These are phyloP conservation scores for Monomorium pharaonis DNA, from an alignment of 1,140 invertebrate species.

Conservation along the genomic window DNA sequence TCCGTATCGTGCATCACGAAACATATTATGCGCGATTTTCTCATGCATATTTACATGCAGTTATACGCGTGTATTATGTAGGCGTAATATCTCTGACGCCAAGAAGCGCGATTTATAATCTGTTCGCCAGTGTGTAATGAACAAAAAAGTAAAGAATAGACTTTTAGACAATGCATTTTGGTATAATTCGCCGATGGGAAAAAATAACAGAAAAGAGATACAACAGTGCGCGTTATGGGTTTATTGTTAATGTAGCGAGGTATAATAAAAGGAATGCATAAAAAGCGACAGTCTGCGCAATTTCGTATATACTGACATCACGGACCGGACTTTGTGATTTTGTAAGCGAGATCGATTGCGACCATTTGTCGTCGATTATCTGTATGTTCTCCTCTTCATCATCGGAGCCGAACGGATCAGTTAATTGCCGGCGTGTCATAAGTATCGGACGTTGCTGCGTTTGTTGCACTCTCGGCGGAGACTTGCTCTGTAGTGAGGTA, in stretches of 20 bases:
- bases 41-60: slow-evolving; percentile 59
- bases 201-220: slow-evolving; percentile 10
- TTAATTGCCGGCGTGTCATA: slow-evolving; percentile 94
- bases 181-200: not conserved
- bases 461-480: slow-evolving; percentile 80
- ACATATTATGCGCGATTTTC: slow-evolving; percentile 14
- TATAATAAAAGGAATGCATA: slow-evolving; percentile 44
- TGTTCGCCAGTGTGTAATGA: not conserved
- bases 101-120: slow-evolving; percentile 9
- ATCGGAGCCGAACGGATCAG: slow-evolving; percentile 96
- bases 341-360: slow-evolving; percentile 80
- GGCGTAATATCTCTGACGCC: not conserved
- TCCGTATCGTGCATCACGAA: slow-evolving; percentile 13
- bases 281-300: slow-evolving; percentile 49
- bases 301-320: slow-evolving; percentile 81
- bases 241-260: slow-evolving; percentile 54
- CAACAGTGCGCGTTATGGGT: slow-evolving; percentile 31
- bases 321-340: slow-evolving; percentile 80
- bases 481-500: slow-evolving; percentile 82
- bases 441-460: slow-evolving; percentile 86
- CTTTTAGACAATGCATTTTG: slow-evolving; percentile 7
- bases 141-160: not conserved
- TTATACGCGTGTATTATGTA: slow-evolving; percentile 17
- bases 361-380: slow-evolving; percentile 82
- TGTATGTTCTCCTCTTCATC: slow-evolving; percentile 91